Base-by-base conservation (phyloP, 2,797 vertebrate species). In the Macropodus opercularis region DNA sequence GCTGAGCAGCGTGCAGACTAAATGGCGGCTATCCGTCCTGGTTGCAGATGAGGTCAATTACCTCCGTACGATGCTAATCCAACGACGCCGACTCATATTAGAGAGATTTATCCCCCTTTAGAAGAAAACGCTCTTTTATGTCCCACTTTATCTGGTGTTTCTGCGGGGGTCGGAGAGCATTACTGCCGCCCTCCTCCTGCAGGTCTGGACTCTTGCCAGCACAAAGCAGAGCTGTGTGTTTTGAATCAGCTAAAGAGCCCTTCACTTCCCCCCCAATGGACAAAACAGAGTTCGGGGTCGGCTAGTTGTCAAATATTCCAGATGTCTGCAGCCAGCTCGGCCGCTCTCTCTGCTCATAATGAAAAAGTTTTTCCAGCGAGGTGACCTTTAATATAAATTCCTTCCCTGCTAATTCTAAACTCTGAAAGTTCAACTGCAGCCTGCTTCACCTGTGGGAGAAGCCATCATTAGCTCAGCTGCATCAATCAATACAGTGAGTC, bases 41-140 rank as follows among this genome's bases (percentile, higher is more conserved):
- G 53, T 69, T 72, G 77, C 74, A 75, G 79, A 78, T 73, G 84
- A 84, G 84, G 83, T 86, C 80, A 73, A 75, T 81, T 81, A 78
- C 74, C 72, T 54, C 66, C 7, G 67, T 56, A 38, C 74, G 55
- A 73, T 47, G 75, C 83, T 84, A 72, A 87, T 77, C 66, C 69
- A 40, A 36, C 43, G 43, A 26, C 3, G 72, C 74, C 59, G 59
- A 22, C 74, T 67, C 69, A 56, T 77, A 78, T 81, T 79, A 78
- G 56, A 69, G 57, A 43, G 85, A 84, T 87, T 84, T 83, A 81
- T 84, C 49, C 40, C 17, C 56, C 60, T 43, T 19, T 64, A 62
- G 53, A 78, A 58, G 62, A 61, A 80, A 76, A 80, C 35, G 47
- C 68, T 72, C 55, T 60, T 80, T 84, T 80, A 74, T 82, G 79